These are phyloP conservation scores for Cryptomyrus ogoouensis DNA, from an alignment of 2,113 vertebrate genomes.

Conservation along the genomic window DNA sequence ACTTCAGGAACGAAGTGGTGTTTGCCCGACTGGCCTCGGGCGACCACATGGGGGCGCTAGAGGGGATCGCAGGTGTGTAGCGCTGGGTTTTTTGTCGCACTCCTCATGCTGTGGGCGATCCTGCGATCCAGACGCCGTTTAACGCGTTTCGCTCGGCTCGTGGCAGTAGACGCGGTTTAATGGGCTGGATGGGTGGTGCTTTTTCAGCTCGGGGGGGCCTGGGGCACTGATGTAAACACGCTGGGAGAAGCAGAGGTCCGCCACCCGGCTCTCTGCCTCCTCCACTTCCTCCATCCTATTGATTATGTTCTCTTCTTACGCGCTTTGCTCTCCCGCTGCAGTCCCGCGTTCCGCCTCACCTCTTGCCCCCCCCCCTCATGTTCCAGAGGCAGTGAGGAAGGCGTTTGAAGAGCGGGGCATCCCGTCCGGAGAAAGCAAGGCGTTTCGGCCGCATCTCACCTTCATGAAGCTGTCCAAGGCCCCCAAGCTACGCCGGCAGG, in stretches of 20 bases:
- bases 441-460: conserved; percentile 87
- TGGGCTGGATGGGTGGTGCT: background rate
- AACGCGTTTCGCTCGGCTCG: background rate
- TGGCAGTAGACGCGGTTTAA: background rate
- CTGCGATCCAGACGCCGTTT: background rate
- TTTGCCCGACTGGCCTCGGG: conserved; percentile 75
- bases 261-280: background rate
- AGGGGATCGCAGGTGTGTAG: conserved; percentile 73
- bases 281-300: conserved; percentile 42
- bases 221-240: background rate
- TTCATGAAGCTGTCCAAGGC: conserved; percentile 92
- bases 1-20: conserved; percentile 82
- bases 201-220: background rate
- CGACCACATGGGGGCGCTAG: conserved; percentile 60
- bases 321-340: conserved; percentile 24
- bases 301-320: conserved; percentile 59
- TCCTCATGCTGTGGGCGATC: background rate
- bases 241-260: background rate
- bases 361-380: conserved; percentile 47
- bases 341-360: conserved; percentile 26
- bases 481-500: conserved; percentile 71
- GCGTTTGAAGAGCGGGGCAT: conserved; percentile 80
- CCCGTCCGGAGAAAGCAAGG: conserved; percentile 59
- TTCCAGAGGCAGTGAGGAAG: conserved; percentile 67
- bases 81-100: too few species aligned